Evolutionary conservation across 2,113 vertebrate species (phyloP), one percentile per base, ranked within the genome.

Genomic region (Aptenodytes patagonicus): DNA sequence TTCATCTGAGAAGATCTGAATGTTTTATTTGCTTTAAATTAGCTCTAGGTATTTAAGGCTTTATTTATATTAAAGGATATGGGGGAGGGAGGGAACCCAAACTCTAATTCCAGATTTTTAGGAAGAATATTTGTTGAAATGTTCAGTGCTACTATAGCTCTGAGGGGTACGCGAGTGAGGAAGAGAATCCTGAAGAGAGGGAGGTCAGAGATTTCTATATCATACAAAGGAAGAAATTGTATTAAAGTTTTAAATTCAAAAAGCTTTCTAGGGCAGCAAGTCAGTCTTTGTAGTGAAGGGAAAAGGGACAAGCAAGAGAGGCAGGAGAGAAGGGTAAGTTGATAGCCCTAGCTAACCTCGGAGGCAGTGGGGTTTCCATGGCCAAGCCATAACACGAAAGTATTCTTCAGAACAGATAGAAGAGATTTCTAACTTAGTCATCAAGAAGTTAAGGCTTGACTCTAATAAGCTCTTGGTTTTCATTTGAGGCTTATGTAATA

Each of bases 51-150:
- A 34, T 60, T 83, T 64, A 46, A 79, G 57, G 4, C 12, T 64
- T 58, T 49, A 21, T 69, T 84, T 71, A 38, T 44, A 13, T 65
- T 21, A 54, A 66, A 78, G 14, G 3, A 40, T 58, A 40, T 21
- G 3, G 1, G 13, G 6, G 6, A 2, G 10, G 4, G 12, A 17
- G 11, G 9, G 9, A 3, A 22, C 11, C 8, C 17, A 54, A 73
- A 64, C 16, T 47, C 20, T n/a, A 18, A 65, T 64, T 73, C 34
- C 7, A 38, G 7, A 38, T 13, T 73, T 83, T 57, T 66, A 40
- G 24, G 36, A 55, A 25, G 13, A 70, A 36, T 21, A 22, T 47
- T 83, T 77, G 11, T 51, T 47, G 40, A 89, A 51, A 52, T 21
- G 26, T 38, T 88, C 34, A 44, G 60, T 66, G 8, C 13, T 36